Evolutionary conservation across 2,797 vertebrate species (phyloP).

Genomic region (Tokudaia muenninki): DNA sequence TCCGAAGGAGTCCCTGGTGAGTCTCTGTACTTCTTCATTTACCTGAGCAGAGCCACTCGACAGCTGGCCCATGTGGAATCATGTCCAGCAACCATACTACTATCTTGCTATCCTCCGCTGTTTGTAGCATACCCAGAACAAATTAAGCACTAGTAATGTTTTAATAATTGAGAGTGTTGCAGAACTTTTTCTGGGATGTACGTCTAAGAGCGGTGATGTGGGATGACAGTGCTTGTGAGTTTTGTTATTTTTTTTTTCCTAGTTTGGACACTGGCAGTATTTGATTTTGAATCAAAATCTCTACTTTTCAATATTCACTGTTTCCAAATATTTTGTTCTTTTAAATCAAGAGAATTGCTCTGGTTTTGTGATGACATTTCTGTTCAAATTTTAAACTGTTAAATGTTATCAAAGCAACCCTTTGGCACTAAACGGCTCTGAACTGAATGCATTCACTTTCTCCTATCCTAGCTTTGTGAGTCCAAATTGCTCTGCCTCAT

Average conservation of each 20-base stretch:
- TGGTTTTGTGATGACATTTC: constrained; percentile 79
- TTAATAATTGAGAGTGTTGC: constrained; percentile 8
- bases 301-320: not conserved
- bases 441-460: constrained; percentile 63
- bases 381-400: constrained; percentile 78
- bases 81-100: not conserved
- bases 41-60: not conserved
- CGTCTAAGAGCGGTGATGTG: constrained; percentile 4
- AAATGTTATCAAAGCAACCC: constrained; percentile 76
- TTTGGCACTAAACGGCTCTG: constrained; percentile 81
- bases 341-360: constrained; percentile 68
- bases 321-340: constrained; percentile 73
- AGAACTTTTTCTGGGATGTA: constrained; percentile 13
- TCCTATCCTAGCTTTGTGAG: constrained; percentile 67
- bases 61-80: not conserved
- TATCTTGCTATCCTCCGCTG: not conserved
- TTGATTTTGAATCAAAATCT: constrained; percentile 65
- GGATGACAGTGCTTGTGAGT: constrained; percentile 5
- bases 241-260: constrained; percentile 65
- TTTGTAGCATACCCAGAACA: not conserved
- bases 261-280: constrained; percentile 55
- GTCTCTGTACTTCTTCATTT: not conserved
- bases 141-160: not conserved
- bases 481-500: not conserved
- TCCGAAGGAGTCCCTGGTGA: not conserved